Conservation (phyloP, 1,140 invertebrate species). For the Hirudo medicinalis region DNA sequence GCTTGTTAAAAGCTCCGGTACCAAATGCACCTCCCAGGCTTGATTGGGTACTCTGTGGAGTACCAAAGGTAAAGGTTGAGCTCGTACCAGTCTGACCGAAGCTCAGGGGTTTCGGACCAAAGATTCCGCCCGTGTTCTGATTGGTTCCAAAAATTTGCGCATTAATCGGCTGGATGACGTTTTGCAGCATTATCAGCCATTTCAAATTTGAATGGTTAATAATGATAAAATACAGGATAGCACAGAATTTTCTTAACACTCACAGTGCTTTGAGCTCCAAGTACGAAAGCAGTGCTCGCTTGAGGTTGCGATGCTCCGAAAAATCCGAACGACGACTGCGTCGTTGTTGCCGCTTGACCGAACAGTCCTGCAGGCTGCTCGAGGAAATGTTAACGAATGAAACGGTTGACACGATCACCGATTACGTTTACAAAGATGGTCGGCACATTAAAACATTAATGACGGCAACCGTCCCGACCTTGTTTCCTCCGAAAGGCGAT, state of each 20-base stretch:
- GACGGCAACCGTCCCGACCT: background rate
- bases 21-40: constrained; percentile 22
- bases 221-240: background rate
- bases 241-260: background rate
- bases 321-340: constrained; percentile 29
- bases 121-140: constrained; percentile 17
- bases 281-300: background rate
- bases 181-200: too few species aligned
- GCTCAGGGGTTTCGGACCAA: constrained; percentile 22
- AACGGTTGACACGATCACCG: too few species aligned
- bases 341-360: constrained; percentile 24
- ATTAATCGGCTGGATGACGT: background rate
- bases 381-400: too few species aligned
- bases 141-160: background rate
- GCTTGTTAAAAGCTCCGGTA: background rate
- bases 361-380: constrained; percentile 19
- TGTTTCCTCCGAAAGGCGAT: constrained; percentile 23
- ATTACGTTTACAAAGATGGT: too few species aligned
- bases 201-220: too few species aligned
- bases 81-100: constrained; percentile 27
- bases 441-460: too few species aligned
- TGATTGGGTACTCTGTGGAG: constrained; percentile 26
- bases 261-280: background rate
- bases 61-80: constrained; percentile 27
- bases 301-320: constrained; percentile 26